Evolutionary conservation across 2,113 vertebrate species (phyloP).

Genomic region (Eulacestoma nigropectus): DNA sequence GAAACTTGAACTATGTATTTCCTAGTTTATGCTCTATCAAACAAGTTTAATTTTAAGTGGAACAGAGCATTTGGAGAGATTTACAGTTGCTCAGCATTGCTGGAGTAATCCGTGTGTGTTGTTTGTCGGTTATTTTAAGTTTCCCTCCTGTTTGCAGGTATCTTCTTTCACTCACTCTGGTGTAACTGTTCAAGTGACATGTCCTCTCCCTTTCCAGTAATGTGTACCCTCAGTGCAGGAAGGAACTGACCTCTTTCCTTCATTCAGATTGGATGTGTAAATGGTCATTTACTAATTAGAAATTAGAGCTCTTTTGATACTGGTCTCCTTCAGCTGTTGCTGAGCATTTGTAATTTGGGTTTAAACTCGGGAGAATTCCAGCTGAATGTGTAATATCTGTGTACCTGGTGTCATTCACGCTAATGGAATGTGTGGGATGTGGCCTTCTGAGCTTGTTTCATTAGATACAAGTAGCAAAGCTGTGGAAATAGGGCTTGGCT

Average conservation of each 20-base stretch:
- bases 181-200: neutral
- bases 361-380: neutral
- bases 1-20: neutral
- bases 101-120: neutral
- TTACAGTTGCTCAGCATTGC: neutral
- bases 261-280: neutral
- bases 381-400: too few relatives aligned
- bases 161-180: fast-evolving
- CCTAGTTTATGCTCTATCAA: neutral
- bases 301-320: neutral
- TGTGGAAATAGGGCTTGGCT: neutral
- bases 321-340: neutral
- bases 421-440: neutral
- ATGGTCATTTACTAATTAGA: neutral
- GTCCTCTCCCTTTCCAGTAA: neutral
- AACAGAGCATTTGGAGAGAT: neutral
- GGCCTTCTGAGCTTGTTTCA: neutral
- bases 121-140: neutral
- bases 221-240: neutral
- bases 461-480: too few relatives aligned
- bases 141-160: neutral
- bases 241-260: neutral
- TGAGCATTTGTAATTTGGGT: neutral
- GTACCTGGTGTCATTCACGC: neutral
- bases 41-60: neutral